Base-by-base conservation (phyloP, 2,113 vertebrate species). In the Psettodes erumei region DNA sequence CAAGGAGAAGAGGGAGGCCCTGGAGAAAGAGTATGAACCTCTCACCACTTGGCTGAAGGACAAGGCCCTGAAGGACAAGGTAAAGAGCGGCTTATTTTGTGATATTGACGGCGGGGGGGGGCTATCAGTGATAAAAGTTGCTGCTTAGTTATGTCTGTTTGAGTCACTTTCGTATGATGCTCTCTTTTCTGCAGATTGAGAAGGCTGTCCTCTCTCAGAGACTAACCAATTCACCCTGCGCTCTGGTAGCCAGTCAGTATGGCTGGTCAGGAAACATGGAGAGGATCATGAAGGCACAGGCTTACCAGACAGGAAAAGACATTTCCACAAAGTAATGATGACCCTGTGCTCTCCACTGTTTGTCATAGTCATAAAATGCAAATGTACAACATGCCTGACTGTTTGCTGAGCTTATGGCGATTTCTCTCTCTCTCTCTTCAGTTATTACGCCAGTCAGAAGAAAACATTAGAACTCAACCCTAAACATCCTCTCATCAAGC, bases 231-330 rank as follows among this genome's bases (percentile, higher is more conserved):
- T 99, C 98, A 9, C 98, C 98, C 0, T 99, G 98, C 64, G 98
- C 98, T 38, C 90, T 99, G 54, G 96, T 99, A 62, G 98, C 98
- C 66, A 99, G 98, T 90, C 98, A 99, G 89, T 99, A 99, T 0
- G 98, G 98, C 45, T 99, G 98, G 98, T 99, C 98, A 76, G 98
- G 98, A 73, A 99, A 99, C 92, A 99, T 99, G 98, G 98, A 99
- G 88, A 94, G 98, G 77, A 99, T 99, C 86, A 99, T 99, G 98
- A 99, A 99, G 86, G 98, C 98, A 33, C 98, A 99, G 56, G 98
- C 98, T 1, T 99, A 99, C 91, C 98, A 99, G 79, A 99, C 98
- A 2, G 98, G 98, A 79, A 99, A 98, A 91, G 98, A 99, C 83
- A 98, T 99, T 89, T 98, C 97, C n/a, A 98, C 98, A 67, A 99